Conservation (phyloP, 2,797 vertebrate species). For the Euthynnus affinis region DNA sequence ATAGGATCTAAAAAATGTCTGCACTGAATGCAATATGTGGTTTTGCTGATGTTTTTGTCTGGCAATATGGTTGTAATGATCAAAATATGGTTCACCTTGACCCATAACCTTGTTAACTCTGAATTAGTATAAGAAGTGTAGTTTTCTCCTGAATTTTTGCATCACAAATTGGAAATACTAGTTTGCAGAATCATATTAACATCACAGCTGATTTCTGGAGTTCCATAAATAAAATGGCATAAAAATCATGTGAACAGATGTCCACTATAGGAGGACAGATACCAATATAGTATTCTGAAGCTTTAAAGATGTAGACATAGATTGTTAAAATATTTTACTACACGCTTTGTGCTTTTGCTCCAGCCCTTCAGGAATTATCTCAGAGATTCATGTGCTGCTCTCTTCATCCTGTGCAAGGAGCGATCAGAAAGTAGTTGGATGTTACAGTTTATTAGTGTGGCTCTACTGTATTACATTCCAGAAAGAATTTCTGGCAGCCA, state of each 20-base stretch:
- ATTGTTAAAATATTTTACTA: slow-evolving; percentile 13
- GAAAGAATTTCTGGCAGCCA: slow-evolving; percentile 14
- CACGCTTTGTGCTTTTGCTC: neutral
- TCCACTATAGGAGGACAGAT: neutral
- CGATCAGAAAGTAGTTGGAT: slow-evolving; percentile 15
- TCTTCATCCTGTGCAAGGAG: slow-evolving; percentile 8
- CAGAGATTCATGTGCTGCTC: slow-evolving; percentile 19
- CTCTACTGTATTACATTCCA: slow-evolving; percentile 12
- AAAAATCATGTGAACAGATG: neutral
- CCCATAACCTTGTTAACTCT: neutral
- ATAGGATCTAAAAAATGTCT: too few relatives aligned
- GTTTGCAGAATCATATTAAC: neutral
- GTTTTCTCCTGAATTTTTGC: neutral
- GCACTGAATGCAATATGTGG: too few relatives aligned
- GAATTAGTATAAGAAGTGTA: too few relatives aligned
- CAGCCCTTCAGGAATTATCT: slow-evolving; percentile 25
- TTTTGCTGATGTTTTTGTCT: too few relatives aligned
- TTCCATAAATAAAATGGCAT: neutral
- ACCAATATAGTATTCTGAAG: neutral
- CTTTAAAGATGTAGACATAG: neutral
- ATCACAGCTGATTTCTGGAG: neutral
- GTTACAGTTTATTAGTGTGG: slow-evolving; percentile 19
- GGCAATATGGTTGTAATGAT: neutral
- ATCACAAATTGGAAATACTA: too few relatives aligned
- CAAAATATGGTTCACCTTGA: neutral